A percentile compares a stretch with the other conserved stretches of the same genome.
These are phyloP conservation scores for Trigoniulus corallinus DNA, from an alignment of 1,140 invertebrate genomes.

Conservation along the genomic window DNA sequence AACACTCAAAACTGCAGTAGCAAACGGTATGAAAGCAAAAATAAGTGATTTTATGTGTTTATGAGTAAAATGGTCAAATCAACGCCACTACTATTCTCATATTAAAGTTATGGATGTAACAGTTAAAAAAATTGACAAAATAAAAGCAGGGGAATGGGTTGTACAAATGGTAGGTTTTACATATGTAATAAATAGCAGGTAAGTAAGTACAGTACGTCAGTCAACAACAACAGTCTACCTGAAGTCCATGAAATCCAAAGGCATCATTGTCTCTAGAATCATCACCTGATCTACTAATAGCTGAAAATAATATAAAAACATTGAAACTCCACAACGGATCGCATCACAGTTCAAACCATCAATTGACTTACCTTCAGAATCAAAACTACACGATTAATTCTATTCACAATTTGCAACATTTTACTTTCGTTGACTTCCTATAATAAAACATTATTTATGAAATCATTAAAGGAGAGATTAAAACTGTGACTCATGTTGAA, in stretches of 20 bases:
- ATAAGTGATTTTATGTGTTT: too few relatives aligned
- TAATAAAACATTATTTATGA: constrained; percentile 13
- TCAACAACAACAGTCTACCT: constrained; percentile 25
- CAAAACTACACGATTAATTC: constrained; percentile 76
- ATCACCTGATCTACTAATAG: constrained; percentile 89
- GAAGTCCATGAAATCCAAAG: constrained; percentile 94
- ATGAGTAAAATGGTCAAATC: too few relatives aligned
- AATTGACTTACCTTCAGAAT: constrained; percentile 68
- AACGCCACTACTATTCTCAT: too few relatives aligned
- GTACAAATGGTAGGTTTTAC: too few relatives aligned
- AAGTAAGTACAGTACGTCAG: background rate
- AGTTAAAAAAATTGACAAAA: constrained; percentile 9
- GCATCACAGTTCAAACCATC: constrained; percentile 1
- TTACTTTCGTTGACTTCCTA: constrained; percentile 69
- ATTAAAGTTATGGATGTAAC: too few relatives aligned
- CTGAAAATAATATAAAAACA: constrained; percentile 33
- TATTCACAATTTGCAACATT: constrained; percentile 80
- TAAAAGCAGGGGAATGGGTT: too few relatives aligned
- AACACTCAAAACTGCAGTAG: too few relatives aligned
- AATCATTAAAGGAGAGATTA: constrained; percentile 9
- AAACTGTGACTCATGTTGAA: background rate
- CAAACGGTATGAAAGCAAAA: too few relatives aligned
- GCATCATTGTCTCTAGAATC: constrained; percentile 96
- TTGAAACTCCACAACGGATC: background rate
- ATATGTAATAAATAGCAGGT: background rate